Evolutionary conservation across 2,888 invertebrate species (phyloP).

Genomic region (Drosophila recens): DNA sequence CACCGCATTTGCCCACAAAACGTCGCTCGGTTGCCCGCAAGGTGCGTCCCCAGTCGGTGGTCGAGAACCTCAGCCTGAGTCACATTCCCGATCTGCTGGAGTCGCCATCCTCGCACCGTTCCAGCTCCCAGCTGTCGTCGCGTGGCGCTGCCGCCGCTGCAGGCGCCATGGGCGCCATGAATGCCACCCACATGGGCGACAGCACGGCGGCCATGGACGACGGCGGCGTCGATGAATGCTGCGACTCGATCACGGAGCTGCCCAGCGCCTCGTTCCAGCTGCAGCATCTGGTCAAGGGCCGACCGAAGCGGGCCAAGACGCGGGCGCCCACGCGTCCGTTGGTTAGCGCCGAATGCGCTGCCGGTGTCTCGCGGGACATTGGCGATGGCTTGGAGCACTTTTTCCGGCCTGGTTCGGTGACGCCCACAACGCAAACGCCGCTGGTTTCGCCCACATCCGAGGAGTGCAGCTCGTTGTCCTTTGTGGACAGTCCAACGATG

Average conservation of each 20-base stretch:
- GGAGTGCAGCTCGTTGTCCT: conserved; percentile 87
- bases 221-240: conserved; percentile 89
- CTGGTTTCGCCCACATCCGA: conserved; percentile 89
- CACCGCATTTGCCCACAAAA: conserved; percentile 91
- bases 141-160: conserved; percentile 53
- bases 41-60: conserved; percentile 96
- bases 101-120: conserved; percentile 86
- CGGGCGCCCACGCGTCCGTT: conserved; percentile 93
- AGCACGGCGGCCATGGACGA: conserved; percentile 84
- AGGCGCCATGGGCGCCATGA: conserved; percentile 59
- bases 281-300: conserved; percentile 94
- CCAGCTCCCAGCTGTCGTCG: conserved; percentile 82
- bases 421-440: conserved; percentile 88
- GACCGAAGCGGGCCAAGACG: conserved; percentile 93
- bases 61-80: conserved; percentile 93
- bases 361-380: conserved; percentile 86
- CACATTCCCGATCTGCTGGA: conserved; percentile 94
- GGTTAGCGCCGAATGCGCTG: conserved; percentile 78
- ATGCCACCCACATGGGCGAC: conserved; percentile 88
- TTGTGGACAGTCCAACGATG: conserved; percentile 86
- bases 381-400: conserved; percentile 91
- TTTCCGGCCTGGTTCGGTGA: conserved; percentile 90
- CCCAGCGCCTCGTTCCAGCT: conserved; percentile 92
- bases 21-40: conserved; percentile 92
- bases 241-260: conserved; percentile 93